Evolutionary conservation across 2,888 invertebrate genomes (phyloP).

Genomic region (Digitonthophagus gazella): DNA sequence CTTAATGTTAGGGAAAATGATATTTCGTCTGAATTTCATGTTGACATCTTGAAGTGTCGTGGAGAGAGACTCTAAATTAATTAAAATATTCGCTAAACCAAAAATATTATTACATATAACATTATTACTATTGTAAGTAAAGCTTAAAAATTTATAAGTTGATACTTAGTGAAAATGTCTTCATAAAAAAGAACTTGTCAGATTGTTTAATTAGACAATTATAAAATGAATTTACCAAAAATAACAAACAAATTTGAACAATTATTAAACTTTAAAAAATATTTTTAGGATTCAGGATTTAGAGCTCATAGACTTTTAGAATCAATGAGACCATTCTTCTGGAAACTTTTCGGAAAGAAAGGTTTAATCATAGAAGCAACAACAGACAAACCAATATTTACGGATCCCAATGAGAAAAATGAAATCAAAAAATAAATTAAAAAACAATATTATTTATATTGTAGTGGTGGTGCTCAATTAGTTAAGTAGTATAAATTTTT

Average conservation of each 20-base stretch:
- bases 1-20: no score
- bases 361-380: constrained; percentile 63
- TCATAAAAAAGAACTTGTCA: no score
- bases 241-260: not conserved
- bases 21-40: no score
- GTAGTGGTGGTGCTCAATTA: not conserved
- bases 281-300: constrained; percentile 72
- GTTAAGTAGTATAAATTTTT: not conserved
- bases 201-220: no score
- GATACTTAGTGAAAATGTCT: no score
- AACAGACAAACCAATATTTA: constrained; percentile 51
- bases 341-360: constrained; percentile 71
- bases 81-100: no score
- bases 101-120: no score
- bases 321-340: constrained; percentile 72
- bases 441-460: not conserved
- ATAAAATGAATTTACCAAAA: not conserved
- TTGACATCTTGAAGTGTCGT: no score
- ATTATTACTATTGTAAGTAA: no score
- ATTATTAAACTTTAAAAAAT: not conserved
- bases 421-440: constrained; percentile 7
- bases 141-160: no score
- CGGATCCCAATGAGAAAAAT: constrained; percentile 33
- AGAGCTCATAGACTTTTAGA: constrained; percentile 71
- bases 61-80: no score